Base-by-base conservation (phyloP, 2,797 vertebrate species). In the Danio tinwini region DNA sequence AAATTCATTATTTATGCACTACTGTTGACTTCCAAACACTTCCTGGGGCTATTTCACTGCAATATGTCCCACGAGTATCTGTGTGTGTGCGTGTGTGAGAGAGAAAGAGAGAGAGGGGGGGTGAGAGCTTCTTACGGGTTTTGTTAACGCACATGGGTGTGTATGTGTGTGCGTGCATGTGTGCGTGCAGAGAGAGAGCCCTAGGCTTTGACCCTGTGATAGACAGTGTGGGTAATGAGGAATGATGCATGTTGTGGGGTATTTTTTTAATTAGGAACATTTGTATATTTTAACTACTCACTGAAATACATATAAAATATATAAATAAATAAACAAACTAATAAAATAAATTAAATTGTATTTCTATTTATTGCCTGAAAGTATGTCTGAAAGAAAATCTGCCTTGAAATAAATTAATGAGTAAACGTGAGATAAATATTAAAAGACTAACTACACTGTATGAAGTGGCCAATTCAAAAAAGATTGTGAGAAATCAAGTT, bases 161-260 rank as follows among this genome's bases (percentile, higher is more conserved):
- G 53, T 71, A 10, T 52, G 11, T 64, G 19, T 44, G 7, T 47
- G 16, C 52, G 16, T 64, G 19, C 19, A 7, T 61, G 16, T 52
- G 16, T 64, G 19, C 19, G 7, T 61, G 40, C 59, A 14, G 52
- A 56, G 55, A 39, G 13, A 16, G 44, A 13, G 76, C 67, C 37
- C 53, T 21, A 74, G 73, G 82, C 56, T 63, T 83, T 83, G 72
- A 81, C 61, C 59, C 49, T 75, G 19, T 83, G 65, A 85, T 58
- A 70, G 79, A 56, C 74, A 84, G 39, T 68, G 47, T 69, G 68
- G 55, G 42, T 83, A 76, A 81, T 76, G n/a, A 83, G 39, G 29
- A 52, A 17, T 82, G 76, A 77, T 63, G 37, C 50, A 47, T 44
- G 64, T 79, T 84, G 40, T 9, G 1, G 79, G 62, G 16, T 63